Evolutionary conservation across 2,888 invertebrate genomes (phyloP).

Genomic region (Cancer borealis): DNA sequence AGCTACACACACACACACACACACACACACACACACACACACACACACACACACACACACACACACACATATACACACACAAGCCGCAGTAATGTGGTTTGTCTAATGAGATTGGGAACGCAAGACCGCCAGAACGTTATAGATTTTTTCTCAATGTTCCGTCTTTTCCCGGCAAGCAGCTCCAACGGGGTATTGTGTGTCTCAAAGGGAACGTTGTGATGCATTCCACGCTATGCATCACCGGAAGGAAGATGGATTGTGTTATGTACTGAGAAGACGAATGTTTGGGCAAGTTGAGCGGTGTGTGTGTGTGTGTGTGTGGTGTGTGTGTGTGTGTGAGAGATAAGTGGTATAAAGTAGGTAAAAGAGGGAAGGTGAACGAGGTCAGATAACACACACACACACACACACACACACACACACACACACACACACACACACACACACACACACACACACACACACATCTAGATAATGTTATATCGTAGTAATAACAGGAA

Average conservation of each 20-base stretch:
- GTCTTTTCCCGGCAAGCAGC: too few relatives aligned
- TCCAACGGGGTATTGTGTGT: too few relatives aligned
- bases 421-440: not conserved
- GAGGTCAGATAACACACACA: too few relatives aligned
- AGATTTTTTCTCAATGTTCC: not conserved
- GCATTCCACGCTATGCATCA: too few relatives aligned
- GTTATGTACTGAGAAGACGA: too few relatives aligned
- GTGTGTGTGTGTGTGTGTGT: not conserved
- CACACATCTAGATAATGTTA: too few relatives aligned
- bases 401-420: not conserved
- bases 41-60: not conserved
- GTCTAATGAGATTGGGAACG: not conserved
- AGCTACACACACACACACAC: too few relatives aligned
- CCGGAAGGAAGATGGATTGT: too few relatives aligned
- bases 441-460: not conserved
- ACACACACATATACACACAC: not conserved
- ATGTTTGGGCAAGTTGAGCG: too few relatives aligned
- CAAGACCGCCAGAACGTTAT: slow-evolving; percentile 5
- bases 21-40: not conserved
- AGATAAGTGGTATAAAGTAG: not conserved
- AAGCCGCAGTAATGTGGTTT: not conserved
- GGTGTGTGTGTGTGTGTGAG: too few relatives aligned
- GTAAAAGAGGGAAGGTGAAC: not conserved
- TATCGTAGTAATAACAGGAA: too few relatives aligned
- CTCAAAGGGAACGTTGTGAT: too few relatives aligned